Evolutionary conservation across 2,797 vertebrate species (phyloP), one percentile per base, ranked within the genome.

Genomic region (Champsocephalus gunnari): DNA sequence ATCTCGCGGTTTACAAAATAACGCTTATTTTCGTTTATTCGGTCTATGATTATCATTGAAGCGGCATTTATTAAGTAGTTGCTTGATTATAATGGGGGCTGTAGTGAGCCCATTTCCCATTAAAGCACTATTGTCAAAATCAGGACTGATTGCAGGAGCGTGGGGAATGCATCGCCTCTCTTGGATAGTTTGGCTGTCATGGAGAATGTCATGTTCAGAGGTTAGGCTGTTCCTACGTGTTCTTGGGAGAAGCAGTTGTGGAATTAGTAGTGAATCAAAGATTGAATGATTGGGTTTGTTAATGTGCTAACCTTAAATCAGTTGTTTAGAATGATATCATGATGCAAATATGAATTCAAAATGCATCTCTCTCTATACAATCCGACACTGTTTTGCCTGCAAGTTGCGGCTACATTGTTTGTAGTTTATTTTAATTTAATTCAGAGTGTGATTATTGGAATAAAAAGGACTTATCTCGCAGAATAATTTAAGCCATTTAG

Each of bases 51-150:
- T 85, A 75, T 85, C 69, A 70, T 80, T 84, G 76, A 73, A 80
- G 69, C 38, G 10, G 71, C 66, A 73, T 67, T 83, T 87, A 82
- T 87, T 88, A 86, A 79, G 83, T 53, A 65, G 73, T 48, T 79
- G 66, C 81, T 80, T 92, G 89, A 93, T 92, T 93, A 81, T 81
- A 80, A 77, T 70, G 66, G 73, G 62, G 81, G 79, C 62, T 75
- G 21, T 8, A 76, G 53, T 56, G 62, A 80, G 38, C 55, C 85
- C 78, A 70, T 82, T 89, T 82, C 72, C 68, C 32, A 70, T 91
- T 87, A 78, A 86, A 86, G 77, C 60, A 70, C 34, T 47, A 63
- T 81, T 78, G 68, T 87, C 85, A 81, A 81, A 92, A 91, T 92
- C 87, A 91, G 56, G 71, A 62, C 86, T 92, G 88, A 92, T 88